Evolutionary conservation across 2,797 vertebrate genomes (phyloP).

Genomic region (Pangasius djambal): DNA sequence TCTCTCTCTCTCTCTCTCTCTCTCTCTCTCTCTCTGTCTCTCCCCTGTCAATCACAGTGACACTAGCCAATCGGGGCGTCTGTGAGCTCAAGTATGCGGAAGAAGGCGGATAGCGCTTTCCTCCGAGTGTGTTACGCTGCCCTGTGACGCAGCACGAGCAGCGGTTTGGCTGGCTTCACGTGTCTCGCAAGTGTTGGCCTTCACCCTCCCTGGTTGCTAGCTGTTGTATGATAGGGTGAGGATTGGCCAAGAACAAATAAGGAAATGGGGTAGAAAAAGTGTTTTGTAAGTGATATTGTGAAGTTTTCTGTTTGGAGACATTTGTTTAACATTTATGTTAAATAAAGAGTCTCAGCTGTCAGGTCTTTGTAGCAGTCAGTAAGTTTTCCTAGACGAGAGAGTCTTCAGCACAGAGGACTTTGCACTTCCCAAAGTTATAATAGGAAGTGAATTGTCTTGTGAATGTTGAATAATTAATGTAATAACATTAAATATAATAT

Average conservation of each 20-base stretch:
- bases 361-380: background rate
- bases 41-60: background rate
- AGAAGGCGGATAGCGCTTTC: background rate
- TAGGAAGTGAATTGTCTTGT: background rate
- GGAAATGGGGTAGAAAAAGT: background rate
- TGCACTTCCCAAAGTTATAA: background rate
- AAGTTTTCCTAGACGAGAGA: background rate
- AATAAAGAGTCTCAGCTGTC: background rate
- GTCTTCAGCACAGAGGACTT: background rate
- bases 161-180: background rate
- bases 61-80: background rate
- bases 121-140: background rate
- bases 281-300: background rate
- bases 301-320: background rate
- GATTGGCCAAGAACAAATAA: background rate
- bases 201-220: background rate
- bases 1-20: background rate
- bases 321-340: background rate
- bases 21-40: no score
- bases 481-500: background rate
- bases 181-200: background rate
- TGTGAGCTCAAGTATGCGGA: background rate
- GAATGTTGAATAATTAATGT: background rate
- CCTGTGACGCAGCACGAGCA: background rate
- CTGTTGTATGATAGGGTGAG: background rate